These are phyloP conservation scores for Sus cebifrons DNA, from an alignment of 2,797 vertebrate genomes.

Conservation along the genomic window DNA sequence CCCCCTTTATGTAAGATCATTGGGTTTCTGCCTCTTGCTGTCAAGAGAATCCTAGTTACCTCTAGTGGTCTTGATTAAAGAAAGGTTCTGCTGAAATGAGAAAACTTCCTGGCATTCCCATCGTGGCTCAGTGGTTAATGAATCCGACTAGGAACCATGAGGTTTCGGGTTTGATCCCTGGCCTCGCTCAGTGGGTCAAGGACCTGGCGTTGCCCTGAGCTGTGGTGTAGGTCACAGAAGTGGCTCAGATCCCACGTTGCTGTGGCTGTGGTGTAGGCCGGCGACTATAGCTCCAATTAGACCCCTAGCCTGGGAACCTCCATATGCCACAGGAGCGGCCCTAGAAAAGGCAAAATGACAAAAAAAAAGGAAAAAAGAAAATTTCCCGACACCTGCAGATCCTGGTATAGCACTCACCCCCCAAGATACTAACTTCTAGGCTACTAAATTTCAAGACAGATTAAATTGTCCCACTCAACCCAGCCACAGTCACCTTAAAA, in stretches of 20 bases:
- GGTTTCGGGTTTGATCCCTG: no score
- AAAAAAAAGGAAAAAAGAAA: neutral
- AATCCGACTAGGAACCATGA: no score
- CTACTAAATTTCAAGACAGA: neutral
- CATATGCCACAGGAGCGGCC: no score
- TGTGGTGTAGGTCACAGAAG: no score
- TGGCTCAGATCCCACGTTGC: no score
- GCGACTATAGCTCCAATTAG: no score
- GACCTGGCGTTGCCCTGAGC: no score
- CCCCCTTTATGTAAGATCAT: neutral
- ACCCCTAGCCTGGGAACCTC: no score
- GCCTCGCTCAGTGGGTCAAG: no score
- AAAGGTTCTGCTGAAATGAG: neutral
- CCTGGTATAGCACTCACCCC: neutral
- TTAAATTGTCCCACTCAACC: neutral
- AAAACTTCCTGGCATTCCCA: neutral
- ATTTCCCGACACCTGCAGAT: neutral
- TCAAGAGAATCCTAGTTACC: neutral
- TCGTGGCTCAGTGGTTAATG: no score
- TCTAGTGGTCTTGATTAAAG: neutral
- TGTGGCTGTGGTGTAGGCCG: no score
- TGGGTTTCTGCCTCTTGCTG: neutral
- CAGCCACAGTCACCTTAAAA: neutral
- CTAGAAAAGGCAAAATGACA: no score
- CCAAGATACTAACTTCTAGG: neutral